Base-by-base conservation (phyloP, 2,797 vertebrate genomes). In the Chloroceryle amazona region DNA sequence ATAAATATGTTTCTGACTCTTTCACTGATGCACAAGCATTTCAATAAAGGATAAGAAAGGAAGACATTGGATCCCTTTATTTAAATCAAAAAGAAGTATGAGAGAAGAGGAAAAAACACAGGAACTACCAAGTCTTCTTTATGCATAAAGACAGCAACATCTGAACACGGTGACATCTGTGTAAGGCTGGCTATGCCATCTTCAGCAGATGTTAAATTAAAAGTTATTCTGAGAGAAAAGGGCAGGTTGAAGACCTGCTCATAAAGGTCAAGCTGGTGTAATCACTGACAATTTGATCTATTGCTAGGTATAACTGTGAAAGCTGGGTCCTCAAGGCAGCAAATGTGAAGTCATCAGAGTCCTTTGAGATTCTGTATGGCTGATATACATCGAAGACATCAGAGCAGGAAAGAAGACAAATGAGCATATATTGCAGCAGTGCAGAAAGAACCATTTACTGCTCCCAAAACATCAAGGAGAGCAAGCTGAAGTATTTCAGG, bases 401-500 rank as follows among this genome's bases (percentile, higher is more conserved):
- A 81, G 46, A 65, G 58, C 70, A 66, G 65, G 61, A 46, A 44
- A 83, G 84, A 95, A 96, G 96, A 96, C 80, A 94, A 96, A 97
- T 89, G 95, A 93, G 55, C 3, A 1, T 51, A 57, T 86, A 90
- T 35, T 93, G 93, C 93, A 94, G 90, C 3, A 1, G 63, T 70
- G 83, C 82, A 95, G 88, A 96, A 89, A 95, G 91, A 96, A 74
- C 70, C 71, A 76, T 86, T 95, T 97, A 91, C 83, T 91, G 88
- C 80, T 96, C 84, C 88, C 86, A 81, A 75, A 92, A 78, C 73
- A 83, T 88, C 80, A 90, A 78, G 93, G 88, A 94, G 63, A 76
- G 47, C 37, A 95, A 95, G 86, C 60, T 89, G 94, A 96, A 96
- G 94, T 94, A 95, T 96, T 93, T 96, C 96, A 94, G 86, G 94